Conservation (phyloP, 2,113 vertebrate genomes). For the Uropsilus gracilis region DNA sequence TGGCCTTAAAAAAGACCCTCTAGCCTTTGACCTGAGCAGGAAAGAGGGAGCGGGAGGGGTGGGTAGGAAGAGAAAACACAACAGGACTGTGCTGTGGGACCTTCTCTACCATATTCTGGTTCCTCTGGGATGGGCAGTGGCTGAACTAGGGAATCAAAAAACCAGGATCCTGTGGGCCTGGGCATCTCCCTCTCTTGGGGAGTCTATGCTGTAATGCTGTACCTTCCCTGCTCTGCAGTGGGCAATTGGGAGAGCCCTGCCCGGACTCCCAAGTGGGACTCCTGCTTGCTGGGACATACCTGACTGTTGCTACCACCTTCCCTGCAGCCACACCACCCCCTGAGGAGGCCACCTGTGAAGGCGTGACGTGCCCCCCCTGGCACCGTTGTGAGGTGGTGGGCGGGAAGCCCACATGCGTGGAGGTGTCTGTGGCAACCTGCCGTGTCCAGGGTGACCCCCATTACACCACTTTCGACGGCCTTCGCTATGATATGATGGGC, state of each 20-base stretch:
- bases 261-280: not conserved
- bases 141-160: not conserved
- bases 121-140: not conserved
- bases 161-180: not conserved
- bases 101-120: not conserved
- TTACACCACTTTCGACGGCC: slow-evolving; percentile 91
- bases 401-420: slow-evolving; percentile 83
- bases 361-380: slow-evolving; percentile 74
- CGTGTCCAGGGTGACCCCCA: slow-evolving; percentile 92
- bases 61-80: not conserved
- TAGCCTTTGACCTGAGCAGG: not conserved
- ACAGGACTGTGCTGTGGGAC: not conserved
- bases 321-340: not conserved
- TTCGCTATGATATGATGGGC: slow-evolving; percentile 91
- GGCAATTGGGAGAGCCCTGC: not conserved
- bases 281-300: not conserved
- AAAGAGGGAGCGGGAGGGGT: not conserved
- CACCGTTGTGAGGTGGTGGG: slow-evolving; percentile 82
- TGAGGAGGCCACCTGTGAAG: not conserved
- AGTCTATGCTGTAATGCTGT: not conserved
- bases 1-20: not conserved
- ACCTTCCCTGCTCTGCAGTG: not conserved
- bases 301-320: not conserved
- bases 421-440: slow-evolving; percentile 84
- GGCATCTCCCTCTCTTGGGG: not conserved